Base-by-base conservation (phyloP, 2,797 vertebrate genomes). In the Tachyglossus aculeatus region DNA sequence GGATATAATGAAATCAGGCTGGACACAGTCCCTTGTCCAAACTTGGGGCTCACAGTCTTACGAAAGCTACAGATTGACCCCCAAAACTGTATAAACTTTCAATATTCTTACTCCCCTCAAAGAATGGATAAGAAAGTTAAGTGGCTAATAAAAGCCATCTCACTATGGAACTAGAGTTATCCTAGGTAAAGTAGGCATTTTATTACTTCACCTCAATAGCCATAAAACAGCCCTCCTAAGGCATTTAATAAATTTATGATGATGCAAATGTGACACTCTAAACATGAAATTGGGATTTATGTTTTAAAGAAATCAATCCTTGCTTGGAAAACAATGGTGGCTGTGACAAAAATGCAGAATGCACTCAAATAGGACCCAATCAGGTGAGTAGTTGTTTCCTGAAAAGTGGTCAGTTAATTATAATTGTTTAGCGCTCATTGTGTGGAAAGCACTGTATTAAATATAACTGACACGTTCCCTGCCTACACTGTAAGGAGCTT, bases 281-380 rank as follows among this genome's bases (percentile, higher is more conserved):
- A 38, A 29, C 65, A 45, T 38, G 32, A 59, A 61, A 14, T 9
- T 29, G 32, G 25, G 50, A 2, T 74, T 82, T 86, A 80, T 78
- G 36, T 83, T 82, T 87, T 67, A 27, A 88, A 99, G 97, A 95
- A 82, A 95, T 98, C 43, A 96, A 99, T 56, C 96, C 97, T 0
- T 99, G 97, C 57, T 72, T 96, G 81, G 87, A 91, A 36, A 94
- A 90, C 79, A 91, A 94, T 0, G 95, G 94, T 7, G 94, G 93
- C 39, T 99, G 97, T 11, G 89, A 95, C 14, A 76, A 2, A 70
- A 93, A 96, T 2, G 95, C 97, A 15, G 94, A 96, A 41, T 99
- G 98, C 54, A 89, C 96, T 0, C 97, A 98, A 50, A 94, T 90
- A 0, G 96, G 96, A 71, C 96, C 97, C 3, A 97, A 98, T 70